Evolutionary conservation across 1,140 invertebrate genomes (phyloP).

Genomic region (Lordiphosa collinella): DNA sequence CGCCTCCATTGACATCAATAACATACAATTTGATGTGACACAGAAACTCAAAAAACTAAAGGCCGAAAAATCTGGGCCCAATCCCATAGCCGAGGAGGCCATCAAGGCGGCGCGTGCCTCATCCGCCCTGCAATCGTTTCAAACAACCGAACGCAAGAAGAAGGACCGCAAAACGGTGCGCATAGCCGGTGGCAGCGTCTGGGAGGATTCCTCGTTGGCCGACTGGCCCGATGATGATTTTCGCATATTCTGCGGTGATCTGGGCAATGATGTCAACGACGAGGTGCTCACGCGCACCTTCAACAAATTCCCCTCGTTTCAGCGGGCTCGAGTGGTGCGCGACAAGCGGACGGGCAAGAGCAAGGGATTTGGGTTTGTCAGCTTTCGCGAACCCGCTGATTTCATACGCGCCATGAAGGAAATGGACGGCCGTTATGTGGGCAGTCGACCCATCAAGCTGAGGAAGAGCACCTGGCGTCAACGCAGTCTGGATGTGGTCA

Average conservation of each 20-base stretch:
- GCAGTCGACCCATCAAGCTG: conserved; percentile 98
- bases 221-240: conserved; percentile 99
- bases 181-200: conserved; percentile 94
- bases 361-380: conserved; percentile 99
- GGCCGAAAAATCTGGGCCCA: conserved; percentile 83
- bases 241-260: conserved; percentile 98
- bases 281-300: conserved; percentile 96
- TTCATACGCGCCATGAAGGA: conserved; percentile 99
- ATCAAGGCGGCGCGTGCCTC: conserved; percentile 84
- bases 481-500: conserved; percentile 94
- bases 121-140: conserved; percentile 81
- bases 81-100: conserved; percentile 83
- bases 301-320: conserved; percentile 96
- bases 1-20: conserved; percentile 82
- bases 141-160: conserved; percentile 82
- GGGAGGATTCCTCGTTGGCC: conserved; percentile 94
- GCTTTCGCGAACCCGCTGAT: conserved; percentile 98
- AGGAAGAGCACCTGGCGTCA: conserved; percentile 98
- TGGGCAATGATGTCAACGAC: conserved; percentile 99
- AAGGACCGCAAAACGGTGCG: conserved; percentile 86
- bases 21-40: conserved; percentile 84
- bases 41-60: conserved; percentile 85
- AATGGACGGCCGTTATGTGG: conserved; percentile 98
- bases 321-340: conserved; percentile 95
- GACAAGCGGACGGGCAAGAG: conserved; percentile 99